Base-by-base conservation (phyloP, 2,113 vertebrate genomes). In the Prochilodus magdalenae region DNA sequence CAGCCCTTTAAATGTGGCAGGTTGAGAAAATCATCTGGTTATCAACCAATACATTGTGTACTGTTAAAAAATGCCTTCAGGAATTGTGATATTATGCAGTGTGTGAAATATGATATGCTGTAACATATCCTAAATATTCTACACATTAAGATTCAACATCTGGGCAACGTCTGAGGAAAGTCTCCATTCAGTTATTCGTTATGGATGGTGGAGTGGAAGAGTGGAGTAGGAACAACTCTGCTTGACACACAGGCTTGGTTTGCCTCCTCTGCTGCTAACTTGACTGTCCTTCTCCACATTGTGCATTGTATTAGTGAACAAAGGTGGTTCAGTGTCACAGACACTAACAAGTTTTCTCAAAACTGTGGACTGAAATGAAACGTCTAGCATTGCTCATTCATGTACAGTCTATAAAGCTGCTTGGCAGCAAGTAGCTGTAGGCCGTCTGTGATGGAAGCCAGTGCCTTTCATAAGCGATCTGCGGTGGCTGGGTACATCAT, bases 191-290 rank as follows among this genome's bases (percentile, higher is more conserved):
- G 5, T 10, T 57, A 4, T 60, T 16, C 57, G 13, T 27, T 73
- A 63, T 30, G 51, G 73, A 65, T 73, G 55, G 40, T 57, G n/a
- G n/a, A n/a, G n/a, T n/a, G n/a, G n/a, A n/a, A n/a, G n/a, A n/a
- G n/a, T n/a, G n/a, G n/a, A n/a, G n/a, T n/a, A n/a, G 59, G 59
- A 70, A 80, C 53, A 73, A 14, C 49, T 57, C 57, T 18, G 55
- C 73, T 73, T 73, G 79, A 26, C 70, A 71, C 27, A 20, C 6
- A 65, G 77, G 77, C 51, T 40, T 79, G 53, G 30, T 73, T 80
- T 65, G 62, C 26, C 59, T 1, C 22, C 2, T 80, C 59, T 80
- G 40, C 22, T 29, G 30, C 70, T 73, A 33, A 80, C 51, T 73
- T 80, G 26, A 14, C 49, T 36, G 70, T 73, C 18, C 57, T 73